A percentile compares a stretch with the other conserved stretches of the same genome.
Evolutionary conservation across 2,888 invertebrate species (phyloP).

Genomic region (Syrphus vitripennis): DNA sequence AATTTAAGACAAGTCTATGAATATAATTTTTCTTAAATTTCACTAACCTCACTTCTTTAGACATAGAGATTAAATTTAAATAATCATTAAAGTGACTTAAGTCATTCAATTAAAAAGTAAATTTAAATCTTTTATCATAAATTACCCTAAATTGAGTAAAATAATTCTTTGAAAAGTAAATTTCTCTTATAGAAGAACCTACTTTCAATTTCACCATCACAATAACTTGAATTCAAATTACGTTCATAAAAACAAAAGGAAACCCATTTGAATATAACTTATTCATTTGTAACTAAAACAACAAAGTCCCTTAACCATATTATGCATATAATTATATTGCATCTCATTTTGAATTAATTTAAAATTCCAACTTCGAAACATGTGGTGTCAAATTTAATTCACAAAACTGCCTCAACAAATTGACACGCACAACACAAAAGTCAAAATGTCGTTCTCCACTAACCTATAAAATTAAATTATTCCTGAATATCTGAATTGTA

Average conservation of each 20-base stretch:
- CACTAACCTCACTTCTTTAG: too few species aligned
- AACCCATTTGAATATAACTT: conserved; percentile 6
- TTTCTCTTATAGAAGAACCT: background rate
- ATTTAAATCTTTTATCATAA: background rate
- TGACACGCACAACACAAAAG: conserved; percentile 45
- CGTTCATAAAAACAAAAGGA: background rate
- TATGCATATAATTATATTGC: background rate
- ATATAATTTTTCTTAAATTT: too few species aligned
- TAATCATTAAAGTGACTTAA: too few species aligned
- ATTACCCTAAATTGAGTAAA: background rate
- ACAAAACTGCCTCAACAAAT: conserved; percentile 29
- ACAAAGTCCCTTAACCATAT: background rate
- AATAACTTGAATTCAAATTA: background rate
- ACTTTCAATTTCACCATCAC: background rate
- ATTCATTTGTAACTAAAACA: conserved; percentile 1
- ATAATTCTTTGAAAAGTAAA: background rate
- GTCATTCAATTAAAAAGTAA: background rate
- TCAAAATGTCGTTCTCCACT: conserved; percentile 26
- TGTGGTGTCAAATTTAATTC: conserved; percentile 31
- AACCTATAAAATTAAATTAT: conserved; percentile 43
- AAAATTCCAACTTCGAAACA: conserved; percentile 40
- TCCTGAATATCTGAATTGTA: conserved; percentile 33
- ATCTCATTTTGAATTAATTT: conserved; percentile 19
- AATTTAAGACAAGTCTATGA: too few species aligned
- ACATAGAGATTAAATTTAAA: too few species aligned